These are phyloP conservation scores for Myanophis thanlyinensis DNA, from an alignment of 2,113 vertebrate genomes.

Conservation along the genomic window DNA sequence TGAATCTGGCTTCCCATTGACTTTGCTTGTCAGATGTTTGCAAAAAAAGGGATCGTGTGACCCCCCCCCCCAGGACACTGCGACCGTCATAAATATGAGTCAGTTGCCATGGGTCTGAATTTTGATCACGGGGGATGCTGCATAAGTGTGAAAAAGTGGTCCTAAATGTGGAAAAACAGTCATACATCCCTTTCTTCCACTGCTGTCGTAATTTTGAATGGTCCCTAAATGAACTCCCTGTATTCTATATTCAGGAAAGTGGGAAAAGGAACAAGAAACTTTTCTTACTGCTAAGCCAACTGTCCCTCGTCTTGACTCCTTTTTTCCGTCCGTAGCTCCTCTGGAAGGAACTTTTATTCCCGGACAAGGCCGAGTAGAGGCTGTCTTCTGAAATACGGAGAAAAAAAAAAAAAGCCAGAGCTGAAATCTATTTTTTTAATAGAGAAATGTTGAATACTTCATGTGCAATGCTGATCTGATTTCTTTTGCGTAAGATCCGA, in stretches of 20 bases:
- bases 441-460: background rate
- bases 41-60: too few species aligned
- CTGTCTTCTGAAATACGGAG: conserved; percentile 65
- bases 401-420: background rate
- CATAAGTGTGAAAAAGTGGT: background rate
- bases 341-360: conserved; percentile 68
- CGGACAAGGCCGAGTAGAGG: conserved; percentile 72
- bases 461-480: fast-evolving
- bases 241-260: background rate
- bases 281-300: conserved; percentile 80
- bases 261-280: background rate
- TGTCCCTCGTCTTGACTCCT: conserved; percentile 75
- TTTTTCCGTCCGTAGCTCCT: conserved; percentile 73
- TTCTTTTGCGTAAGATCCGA: background rate
- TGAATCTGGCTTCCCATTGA: background rate
- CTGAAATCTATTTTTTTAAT: background rate
- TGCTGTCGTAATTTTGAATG: background rate
- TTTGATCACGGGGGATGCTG: background rate
- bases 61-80: too few species aligned
- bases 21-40: background rate
- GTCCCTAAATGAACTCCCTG: background rate
- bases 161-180: background rate
- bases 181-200: background rate
- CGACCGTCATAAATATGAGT: background rate
- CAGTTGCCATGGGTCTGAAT: background rate